Conservation (phyloP, 1,140 invertebrate species). For the Potamilus streckersoni region DNA sequence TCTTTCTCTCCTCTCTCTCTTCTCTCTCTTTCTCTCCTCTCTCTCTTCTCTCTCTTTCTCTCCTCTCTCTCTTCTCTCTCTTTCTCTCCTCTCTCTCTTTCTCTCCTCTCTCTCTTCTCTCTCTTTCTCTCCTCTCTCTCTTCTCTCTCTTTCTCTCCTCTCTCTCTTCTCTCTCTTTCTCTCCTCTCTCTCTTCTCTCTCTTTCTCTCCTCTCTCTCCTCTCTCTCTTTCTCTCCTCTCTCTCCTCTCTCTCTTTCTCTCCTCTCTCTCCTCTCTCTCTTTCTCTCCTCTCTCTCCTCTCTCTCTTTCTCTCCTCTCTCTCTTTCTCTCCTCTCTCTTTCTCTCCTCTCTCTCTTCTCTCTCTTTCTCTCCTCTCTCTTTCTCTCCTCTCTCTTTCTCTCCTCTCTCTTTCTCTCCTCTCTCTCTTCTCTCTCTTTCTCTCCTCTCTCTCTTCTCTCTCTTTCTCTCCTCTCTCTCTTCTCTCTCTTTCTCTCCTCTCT, state of each 20-base stretch:
- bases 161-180: not conserved
- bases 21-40: not conserved
- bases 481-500: too few species aligned
- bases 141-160: not conserved
- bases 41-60: not conserved
- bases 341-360: too few species aligned
- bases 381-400: too few species aligned
- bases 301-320: not conserved
- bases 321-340: not conserved
- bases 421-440: too few species aligned
- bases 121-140: not conserved
- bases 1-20: too few species aligned
- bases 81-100: not conserved
- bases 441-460: too few species aligned
- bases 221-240: not conserved
- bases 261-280: too few species aligned
- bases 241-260: not conserved
- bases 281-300: not conserved
- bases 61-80: not conserved
- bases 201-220: not conserved
- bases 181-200: not conserved
- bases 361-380: too few species aligned
- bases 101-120: not conserved
- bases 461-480: too few species aligned
- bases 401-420: too few species aligned